Percentiles rank a stretch among this genome's conserved stretches.
Evolutionary conservation across 2,888 invertebrate genomes (phyloP).

Genomic region (Andrena haemorrhoa): DNA sequence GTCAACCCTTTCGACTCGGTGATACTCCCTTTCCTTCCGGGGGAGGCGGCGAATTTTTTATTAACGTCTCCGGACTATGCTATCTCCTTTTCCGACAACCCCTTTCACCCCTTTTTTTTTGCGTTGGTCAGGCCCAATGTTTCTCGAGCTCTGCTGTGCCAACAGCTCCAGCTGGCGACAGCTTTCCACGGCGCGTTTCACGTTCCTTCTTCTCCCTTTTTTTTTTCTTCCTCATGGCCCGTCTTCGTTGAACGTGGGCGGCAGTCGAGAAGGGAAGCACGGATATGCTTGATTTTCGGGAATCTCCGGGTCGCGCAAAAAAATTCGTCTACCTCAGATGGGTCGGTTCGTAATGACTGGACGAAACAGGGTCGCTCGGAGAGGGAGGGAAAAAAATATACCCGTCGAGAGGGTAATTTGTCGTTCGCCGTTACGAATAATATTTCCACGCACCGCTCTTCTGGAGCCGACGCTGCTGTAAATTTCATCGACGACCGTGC

Average conservation of each 20-base stretch:
- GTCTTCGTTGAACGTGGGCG: background rate
- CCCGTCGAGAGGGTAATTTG: conserved; percentile 53
- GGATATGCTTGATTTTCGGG: conserved; percentile 62
- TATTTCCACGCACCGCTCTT: conserved; percentile 45
- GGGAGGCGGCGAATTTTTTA: conserved; percentile 20
- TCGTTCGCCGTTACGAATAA: conserved; percentile 64
- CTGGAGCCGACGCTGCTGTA: conserved; percentile 17
- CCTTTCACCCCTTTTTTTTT: background rate
- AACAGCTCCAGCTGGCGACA: conserved; percentile 21
- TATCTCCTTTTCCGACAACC: conserved; percentile 10
- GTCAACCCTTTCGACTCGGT: conserved; percentile 56
- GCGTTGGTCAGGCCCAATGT: background rate
- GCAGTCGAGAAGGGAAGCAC: conserved; percentile 50
- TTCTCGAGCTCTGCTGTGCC: conserved; percentile 21
- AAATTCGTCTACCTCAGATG: conserved; percentile 28
- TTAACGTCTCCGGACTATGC: conserved; percentile 3
- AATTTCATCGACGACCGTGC: conserved; percentile 37
- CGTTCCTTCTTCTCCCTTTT: background rate
- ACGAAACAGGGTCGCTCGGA: conserved; percentile 16
- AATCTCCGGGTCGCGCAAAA: conserved; percentile 54
- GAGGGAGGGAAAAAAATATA: conserved; percentile 25
- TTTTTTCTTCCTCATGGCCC: background rate
- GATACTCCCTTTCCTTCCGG: conserved; percentile 1
- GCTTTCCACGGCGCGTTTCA: background rate
- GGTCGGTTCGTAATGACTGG: conserved; percentile 49